Conservation (phyloP, 2,888 invertebrate genomes). For the Leucophenga montana region DNA sequence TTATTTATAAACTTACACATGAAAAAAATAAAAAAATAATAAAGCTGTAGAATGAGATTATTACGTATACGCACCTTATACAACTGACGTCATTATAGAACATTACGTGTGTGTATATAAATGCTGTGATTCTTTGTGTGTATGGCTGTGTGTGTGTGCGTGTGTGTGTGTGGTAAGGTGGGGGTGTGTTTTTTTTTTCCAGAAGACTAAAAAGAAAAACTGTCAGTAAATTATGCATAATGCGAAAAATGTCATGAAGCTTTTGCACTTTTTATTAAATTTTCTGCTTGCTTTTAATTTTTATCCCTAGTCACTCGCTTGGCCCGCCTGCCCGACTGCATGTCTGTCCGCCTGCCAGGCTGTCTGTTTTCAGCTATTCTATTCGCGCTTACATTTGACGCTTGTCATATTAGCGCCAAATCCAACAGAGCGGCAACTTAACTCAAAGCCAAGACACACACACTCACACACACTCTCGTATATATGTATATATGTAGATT, state of each 20-base stretch:
- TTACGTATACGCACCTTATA: too few relatives aligned
- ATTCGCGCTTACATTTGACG: neutral
- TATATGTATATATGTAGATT: too few relatives aligned
- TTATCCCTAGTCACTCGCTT: neutral
- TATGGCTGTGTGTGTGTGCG: neutral
- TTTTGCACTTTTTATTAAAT: neutral
- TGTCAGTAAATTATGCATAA: slow-evolving; percentile 12
- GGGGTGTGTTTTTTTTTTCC: neutral
- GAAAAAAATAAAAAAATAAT: too few relatives aligned
- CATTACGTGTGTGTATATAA: neutral
- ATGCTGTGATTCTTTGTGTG: neutral
- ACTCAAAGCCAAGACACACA: neutral
- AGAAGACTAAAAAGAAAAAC: neutral
- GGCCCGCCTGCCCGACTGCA: too few relatives aligned
- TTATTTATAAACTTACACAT: neutral
- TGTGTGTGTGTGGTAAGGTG: neutral
- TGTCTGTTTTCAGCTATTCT: too few relatives aligned
- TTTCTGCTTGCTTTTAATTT: neutral
- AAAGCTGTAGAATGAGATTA: too few relatives aligned
- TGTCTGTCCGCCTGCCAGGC: too few relatives aligned
- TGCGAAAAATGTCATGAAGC: slow-evolving; percentile 3
- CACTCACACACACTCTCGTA: too few relatives aligned
- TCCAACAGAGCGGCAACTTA: neutral
- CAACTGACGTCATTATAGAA: neutral
- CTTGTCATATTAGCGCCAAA: slow-evolving; percentile 14